phyloP scores from a whole-genome alignment of 2,113 vertebrate species.

The Oreochromis aureus region DNA sequence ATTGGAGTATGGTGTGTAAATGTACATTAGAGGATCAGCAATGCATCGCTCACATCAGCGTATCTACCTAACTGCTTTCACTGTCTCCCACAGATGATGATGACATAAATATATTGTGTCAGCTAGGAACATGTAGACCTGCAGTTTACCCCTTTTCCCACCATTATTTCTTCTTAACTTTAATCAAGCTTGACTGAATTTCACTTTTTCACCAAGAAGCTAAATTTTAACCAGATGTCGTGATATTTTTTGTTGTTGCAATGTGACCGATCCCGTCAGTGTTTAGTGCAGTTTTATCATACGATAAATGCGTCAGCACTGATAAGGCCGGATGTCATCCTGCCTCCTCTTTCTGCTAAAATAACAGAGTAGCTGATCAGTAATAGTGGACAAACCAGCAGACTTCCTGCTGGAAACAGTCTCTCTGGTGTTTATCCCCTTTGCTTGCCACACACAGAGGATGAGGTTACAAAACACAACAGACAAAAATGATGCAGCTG shows the following conservation, averaged over 20 bases:
- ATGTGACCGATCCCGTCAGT: not conserved
- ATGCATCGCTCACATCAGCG: not conserved
- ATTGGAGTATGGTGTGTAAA: not conserved
- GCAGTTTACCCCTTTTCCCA: not conserved
- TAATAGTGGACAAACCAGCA: not conserved
- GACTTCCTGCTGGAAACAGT: not conserved
- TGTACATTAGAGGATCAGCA: not conserved
- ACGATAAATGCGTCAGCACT: not conserved
- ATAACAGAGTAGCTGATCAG: not conserved
- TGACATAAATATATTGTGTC: not conserved
- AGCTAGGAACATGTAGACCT: not conserved
- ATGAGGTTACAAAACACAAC: not conserved
- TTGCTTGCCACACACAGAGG: not conserved
- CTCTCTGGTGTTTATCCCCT: not conserved
- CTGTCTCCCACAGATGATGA: not conserved
- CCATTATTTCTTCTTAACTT: not conserved
- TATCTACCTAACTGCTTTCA: not conserved
- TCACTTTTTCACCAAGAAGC: not conserved
- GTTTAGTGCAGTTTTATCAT: not conserved
- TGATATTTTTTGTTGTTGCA: not conserved
- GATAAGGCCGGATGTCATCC: not conserved
- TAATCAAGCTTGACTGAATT: not conserved
- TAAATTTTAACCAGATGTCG: conserved; percentile 3
- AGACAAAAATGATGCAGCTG: not conserved
- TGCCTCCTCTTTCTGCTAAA: not conserved